Evolutionary conservation across 2,113 vertebrate species (phyloP).

Genomic region (Ceyx margarethae): DNA sequence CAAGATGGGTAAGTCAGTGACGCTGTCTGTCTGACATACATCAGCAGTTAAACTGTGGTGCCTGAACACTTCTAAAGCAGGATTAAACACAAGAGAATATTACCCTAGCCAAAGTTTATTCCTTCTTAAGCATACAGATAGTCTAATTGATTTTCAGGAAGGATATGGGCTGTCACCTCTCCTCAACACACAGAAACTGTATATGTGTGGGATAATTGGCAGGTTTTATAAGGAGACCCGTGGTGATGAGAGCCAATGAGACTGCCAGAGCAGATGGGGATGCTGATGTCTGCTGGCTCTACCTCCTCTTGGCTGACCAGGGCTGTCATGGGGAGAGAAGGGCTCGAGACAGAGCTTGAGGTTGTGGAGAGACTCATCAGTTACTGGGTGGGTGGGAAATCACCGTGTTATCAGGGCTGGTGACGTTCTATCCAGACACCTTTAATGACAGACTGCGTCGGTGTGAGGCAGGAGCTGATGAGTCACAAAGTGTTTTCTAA

Average conservation of each 20-base stretch:
- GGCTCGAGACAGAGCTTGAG: neutral
- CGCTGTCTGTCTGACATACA: neutral
- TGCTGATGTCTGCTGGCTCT: neutral
- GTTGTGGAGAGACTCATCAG: neutral
- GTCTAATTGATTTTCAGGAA: neutral
- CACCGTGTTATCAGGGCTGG: neutral
- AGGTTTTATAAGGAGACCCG: neutral
- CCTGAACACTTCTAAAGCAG: neutral
- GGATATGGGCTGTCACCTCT: neutral
- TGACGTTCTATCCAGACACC: neutral
- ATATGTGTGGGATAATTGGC: neutral
- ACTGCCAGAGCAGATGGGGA: slow-evolving; percentile 2
- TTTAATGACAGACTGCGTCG: neutral
- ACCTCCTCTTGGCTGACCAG: neutral
- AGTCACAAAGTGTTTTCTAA: slow-evolving; percentile 28
- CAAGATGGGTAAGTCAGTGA: neutral
- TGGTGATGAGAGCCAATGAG: neutral
- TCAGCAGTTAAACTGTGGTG: neutral
- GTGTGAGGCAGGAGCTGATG: slow-evolving; percentile 1
- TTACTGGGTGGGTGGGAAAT: neutral
- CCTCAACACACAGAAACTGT: neutral
- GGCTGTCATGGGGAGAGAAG: neutral
- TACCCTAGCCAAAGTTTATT: neutral
- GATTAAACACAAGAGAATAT: slow-evolving; percentile 11
- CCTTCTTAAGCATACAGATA: neutral